Base-by-base conservation (phyloP, 1,140 invertebrate species). In the Acromyrmex heyeri region DNA sequence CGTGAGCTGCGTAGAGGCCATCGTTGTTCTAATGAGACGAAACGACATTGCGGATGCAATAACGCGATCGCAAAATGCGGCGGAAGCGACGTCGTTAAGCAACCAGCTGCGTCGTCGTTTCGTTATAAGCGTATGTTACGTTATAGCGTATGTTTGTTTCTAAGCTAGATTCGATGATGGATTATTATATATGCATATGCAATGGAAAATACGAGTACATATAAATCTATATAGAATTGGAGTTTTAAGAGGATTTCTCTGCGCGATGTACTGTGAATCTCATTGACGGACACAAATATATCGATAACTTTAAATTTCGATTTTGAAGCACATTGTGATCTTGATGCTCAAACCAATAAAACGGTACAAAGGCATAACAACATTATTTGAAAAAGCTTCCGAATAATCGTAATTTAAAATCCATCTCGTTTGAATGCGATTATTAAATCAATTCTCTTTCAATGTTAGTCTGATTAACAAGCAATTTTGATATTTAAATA, bases 1-100 rank as follows among this genome's bases (percentile, higher is more conserved):
- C 57, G 27, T 55, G 79, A 83, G 64, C 50, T 70, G 78, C 34
- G 34, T 50, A 53, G n/a, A n/a, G n/a, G 44, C n/a, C 14, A 8
- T 18, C 48, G 30, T 34, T 2, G 6, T 61, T 83, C 57, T 75
- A 83, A 83, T 83, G 79, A 83, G 55, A 83, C 79, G 79, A 83
- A 83, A 83, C 55, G 79, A 73, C 69, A 30, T 3, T 24, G 44
- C 24, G 79, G 69, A 75, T 34, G 69, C 79, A 83, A 83, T 75
- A 83, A 83, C 55, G 62, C 38, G 24, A 82, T 16, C 79, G 38
- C 34, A 53, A 61, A 83, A 83, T 59, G n/a, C 34, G 24, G 6
- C 38, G 38, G 24, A 18, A 30, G 24, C 27, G 27, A 27, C n/a
- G 38, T 62, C 79, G 79, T 50, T 16, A 48, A 83, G 79, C 55